Percentiles rank a stretch among this genome's conserved stretches.
Conservation (phyloP, 2,888 invertebrate genomes). For the Rhynchonema sp. region DNA sequence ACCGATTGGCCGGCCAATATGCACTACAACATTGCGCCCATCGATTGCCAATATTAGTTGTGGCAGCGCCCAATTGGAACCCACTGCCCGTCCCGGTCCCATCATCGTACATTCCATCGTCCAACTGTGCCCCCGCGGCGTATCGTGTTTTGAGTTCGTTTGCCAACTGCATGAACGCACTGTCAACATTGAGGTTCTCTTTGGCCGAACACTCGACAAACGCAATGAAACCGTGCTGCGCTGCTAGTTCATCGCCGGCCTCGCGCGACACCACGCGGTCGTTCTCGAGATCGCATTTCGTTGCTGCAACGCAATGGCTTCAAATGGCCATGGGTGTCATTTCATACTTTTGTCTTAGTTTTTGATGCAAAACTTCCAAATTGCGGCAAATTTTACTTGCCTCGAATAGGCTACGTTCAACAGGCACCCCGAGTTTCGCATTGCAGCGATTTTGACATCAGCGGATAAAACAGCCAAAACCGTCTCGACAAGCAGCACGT, state of each 20-base stretch:
- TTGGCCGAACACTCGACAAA: constrained; percentile 75
- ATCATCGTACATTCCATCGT: constrained; percentile 1
- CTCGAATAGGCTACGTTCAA: too few species aligned
- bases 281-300: constrained; percentile 62
- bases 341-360: too few species aligned
- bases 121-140: constrained; percentile 3
- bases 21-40: neutral
- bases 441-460: neutral
- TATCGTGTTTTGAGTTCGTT: constrained; percentile 53
- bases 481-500: too few species aligned
- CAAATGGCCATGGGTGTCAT: too few species aligned
- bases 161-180: constrained; percentile 63
- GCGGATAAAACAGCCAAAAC: too few species aligned
- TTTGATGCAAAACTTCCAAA: too few species aligned
- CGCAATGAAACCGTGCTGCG: constrained; percentile 62
- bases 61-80: neutral
- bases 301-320: constrained; percentile 38
- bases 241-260: constrained; percentile 66
- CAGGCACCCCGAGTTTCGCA: too few species aligned
- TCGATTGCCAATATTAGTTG: neutral
- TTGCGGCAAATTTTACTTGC: too few species aligned
- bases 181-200: constrained; percentile 72
- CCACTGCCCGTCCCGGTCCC: neutral
- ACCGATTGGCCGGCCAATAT: too few species aligned
- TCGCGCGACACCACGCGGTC: constrained; percentile 62